These are phyloP conservation scores for Pardalotus punctatus DNA, from an alignment of 2,113 vertebrate species.

Conservation along the genomic window DNA sequence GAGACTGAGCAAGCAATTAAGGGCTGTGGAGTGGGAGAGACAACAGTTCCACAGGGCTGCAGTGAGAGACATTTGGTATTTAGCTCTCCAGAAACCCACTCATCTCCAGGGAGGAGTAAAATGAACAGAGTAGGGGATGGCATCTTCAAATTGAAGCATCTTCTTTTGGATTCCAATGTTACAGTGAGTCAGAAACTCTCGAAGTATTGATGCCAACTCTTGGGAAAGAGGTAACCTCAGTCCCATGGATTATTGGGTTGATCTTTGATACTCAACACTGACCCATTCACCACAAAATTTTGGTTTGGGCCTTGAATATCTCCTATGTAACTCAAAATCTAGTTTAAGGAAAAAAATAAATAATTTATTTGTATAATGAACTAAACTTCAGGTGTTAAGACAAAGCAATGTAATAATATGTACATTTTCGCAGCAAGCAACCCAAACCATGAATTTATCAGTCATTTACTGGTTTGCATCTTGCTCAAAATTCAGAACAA, in stretches of 20 bases:
- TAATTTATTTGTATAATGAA: not conserved
- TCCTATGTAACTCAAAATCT: not conserved
- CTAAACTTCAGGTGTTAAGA: not conserved
- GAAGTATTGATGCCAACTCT: not conserved
- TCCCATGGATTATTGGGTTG: not conserved
- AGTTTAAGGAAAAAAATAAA: not conserved
- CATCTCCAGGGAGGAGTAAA: not conserved
- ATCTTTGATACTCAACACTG: not conserved
- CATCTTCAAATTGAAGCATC: not conserved
- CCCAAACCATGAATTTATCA: not conserved
- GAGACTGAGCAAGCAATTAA: constrained; percentile 26
- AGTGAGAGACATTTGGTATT: not conserved
- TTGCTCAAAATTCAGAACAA: not conserved
- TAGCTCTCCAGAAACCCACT: not conserved
- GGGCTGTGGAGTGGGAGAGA: not conserved
- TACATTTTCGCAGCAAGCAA: not conserved
- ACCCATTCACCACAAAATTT: not conserved
- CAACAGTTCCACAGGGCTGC: not conserved
- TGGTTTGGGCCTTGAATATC: not conserved
- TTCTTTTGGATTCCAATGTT: not conserved
- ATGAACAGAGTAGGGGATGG: not conserved
- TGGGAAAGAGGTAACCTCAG: not conserved
- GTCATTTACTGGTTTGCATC: not conserved
- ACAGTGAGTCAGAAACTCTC: not conserved
- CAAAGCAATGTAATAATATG: not conserved